These are phyloP conservation scores for Turritopsis dohrnii DNA, from an alignment of 30 jellyfish, hydroid and myxozoan species.

Conservation along the genomic window DNA sequence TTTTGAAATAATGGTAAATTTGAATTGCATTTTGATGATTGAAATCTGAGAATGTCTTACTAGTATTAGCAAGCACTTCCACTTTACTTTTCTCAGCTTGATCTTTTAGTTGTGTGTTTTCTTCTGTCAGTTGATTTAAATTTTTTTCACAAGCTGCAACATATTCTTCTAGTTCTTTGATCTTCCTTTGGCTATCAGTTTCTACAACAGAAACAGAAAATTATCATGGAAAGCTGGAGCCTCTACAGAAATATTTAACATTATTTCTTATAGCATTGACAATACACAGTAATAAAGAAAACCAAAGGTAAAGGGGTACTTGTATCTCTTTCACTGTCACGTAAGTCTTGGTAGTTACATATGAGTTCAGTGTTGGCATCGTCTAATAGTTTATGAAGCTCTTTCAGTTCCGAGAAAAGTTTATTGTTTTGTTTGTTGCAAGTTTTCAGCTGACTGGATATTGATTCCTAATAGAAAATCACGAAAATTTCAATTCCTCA, in stretches of 20 bases:
- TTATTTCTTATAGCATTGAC: slow-evolving; percentile 3
- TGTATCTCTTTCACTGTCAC: slow-evolving; percentile 39
- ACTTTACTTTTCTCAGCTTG: slow-evolving; percentile 10
- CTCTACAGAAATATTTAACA: no score
- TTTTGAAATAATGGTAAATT: no score
- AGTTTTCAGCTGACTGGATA: slow-evolving; percentile 29
- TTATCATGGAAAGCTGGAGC: no score
- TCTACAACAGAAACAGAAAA: not conserved
- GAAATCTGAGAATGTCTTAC: not conserved
- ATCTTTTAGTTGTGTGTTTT: not conserved
- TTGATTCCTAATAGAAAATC: not conserved
- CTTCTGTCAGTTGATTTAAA: not conserved
- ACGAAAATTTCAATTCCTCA: no score
- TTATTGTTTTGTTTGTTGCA: slow-evolving; percentile 43
- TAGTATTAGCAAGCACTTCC: not conserved
- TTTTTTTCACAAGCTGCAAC: slow-evolving; percentile 30
- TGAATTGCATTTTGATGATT: no score
- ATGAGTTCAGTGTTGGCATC: slow-evolving; percentile 40
- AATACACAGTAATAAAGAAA: slow-evolving; percentile 9
- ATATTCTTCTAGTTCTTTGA: slow-evolving; percentile 33
- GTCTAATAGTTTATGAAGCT: slow-evolving; percentile 29
- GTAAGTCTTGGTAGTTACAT: slow-evolving; percentile 28
- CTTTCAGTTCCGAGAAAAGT: slow-evolving; percentile 18
- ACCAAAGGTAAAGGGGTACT: not conserved
- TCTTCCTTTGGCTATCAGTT: slow-evolving; percentile 31